These are phyloP conservation scores for Discoglossus pictus DNA, from an alignment of 2,797 vertebrate genomes.

Conservation along the genomic window DNA sequence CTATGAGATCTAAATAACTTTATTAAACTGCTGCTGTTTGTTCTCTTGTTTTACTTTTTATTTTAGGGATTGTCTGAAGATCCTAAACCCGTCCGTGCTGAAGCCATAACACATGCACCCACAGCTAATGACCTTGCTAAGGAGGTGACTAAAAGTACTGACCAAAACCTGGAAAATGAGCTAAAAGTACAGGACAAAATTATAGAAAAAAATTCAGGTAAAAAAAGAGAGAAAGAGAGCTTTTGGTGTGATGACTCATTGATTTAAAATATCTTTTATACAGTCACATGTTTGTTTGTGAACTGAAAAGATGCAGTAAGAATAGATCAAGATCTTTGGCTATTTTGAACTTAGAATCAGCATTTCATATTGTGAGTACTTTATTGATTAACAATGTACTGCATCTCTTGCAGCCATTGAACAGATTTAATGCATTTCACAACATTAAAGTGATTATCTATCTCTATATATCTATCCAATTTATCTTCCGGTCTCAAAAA, in stretches of 20 bases:
- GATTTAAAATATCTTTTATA: too few species aligned
- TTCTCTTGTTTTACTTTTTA: background rate
- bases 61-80: slow-evolving; percentile 11
- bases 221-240: background rate
- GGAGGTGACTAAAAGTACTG: background rate
- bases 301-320: too few species aligned
- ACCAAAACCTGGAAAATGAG: slow-evolving; percentile 10
- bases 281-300: too few species aligned
- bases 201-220: slow-evolving; percentile 11
- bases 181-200: background rate
- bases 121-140: background rate
- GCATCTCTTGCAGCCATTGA: too few species aligned
- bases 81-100: background rate
- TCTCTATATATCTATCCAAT: too few species aligned
- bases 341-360: too few species aligned
- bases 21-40: background rate
- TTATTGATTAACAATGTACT: too few species aligned
- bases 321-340: too few species aligned
- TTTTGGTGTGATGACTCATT: background rate
- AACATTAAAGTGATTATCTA: too few species aligned
- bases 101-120: background rate
- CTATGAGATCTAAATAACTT: background rate
- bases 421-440: too few species aligned
- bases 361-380: too few species aligned
- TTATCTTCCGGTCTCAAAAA: too few species aligned